Evolutionary conservation across 2,113 vertebrate genomes (phyloP), one percentile per base, ranked within the genome.

Genomic region (Pseudonaja textilis): DNA sequence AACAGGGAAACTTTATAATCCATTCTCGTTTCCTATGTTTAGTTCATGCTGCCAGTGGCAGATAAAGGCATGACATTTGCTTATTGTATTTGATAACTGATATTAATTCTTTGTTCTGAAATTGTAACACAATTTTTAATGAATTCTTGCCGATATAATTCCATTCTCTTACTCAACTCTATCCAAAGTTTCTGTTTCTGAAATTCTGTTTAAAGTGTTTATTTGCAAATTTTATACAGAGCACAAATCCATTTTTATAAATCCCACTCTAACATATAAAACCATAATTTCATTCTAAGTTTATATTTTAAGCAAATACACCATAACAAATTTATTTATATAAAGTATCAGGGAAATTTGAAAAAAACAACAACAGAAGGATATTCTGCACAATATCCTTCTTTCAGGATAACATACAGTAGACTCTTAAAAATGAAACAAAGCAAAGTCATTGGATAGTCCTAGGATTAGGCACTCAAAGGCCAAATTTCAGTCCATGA

Each of bases 11-110:
- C 34, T 91, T 96, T 97, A 96, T 98, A 98, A 98, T 98, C 97
- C 97, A 94, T 95, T 86, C 42, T 88, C 94, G 96, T 96, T 98
- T 98, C 97, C 97, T 59, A 26, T 97, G 96, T 97, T 98, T 97
- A 97, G 96, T 97, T 97, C 96, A 96, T 92, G 93, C 92, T 96
- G 96, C 96, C 97, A 91, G 61, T 94, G 87, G 89, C 59, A 90
- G 93, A 96, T 96, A 97, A 97, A 98, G 97, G 93, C 97, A 94
- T 87, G 93, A 45, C 97, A 97, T 98, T 97, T 94, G 96, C 95
- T 97, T 95, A 93, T 81, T 81, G 34, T 39, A 22, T 81, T 42
- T 42, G 3, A 42, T 81, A 42, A 22, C 18, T 42, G 34, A 22
- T 81, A 96, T 98, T 97, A 90, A 94, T 96, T 98, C 97, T 98